Evolutionary conservation across 2,113 vertebrate genomes (phyloP), one percentile per base, ranked within the genome.

Genomic region (Antigone vipio): DNA sequence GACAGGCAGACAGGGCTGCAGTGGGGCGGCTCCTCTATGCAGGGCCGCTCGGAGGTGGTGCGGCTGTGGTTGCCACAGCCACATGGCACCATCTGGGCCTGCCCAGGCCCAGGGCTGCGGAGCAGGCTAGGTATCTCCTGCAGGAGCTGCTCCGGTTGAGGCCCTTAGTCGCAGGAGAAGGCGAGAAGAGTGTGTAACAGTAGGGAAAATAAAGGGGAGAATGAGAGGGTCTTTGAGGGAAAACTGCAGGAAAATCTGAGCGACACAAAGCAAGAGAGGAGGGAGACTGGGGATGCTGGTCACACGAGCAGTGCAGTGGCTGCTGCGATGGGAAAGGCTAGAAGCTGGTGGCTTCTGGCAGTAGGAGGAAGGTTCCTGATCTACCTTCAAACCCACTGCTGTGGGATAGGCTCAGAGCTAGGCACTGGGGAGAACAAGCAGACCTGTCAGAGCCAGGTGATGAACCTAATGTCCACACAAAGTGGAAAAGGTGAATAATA

Each of bases 41-140:
- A 15, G 42, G 27, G 20, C 19, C 1, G 3, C 5, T 32, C 5
- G 1, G 10, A 21, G n/a, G 22, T 22, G 27, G 8, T 0, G 4
- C 0, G 2, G 12, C 49, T 16, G 14, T 6, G 9, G 20, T 17
- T 40, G 44, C 12, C 50, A 29, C 29, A 52, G 30, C 14, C 11
- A 6, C 15, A 0, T 11, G 38, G 19, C 26, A 27, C 26, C 19
- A 1, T 14, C 14, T 9, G 0, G 21, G 21, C 23, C 34, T 44
- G 20, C 14, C 23, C 27, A 12, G 38, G 38, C 38, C 45, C 44
- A 10, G 32, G 22, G 21, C 68, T 58, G 26, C 7, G 3, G 53
- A 23, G 12, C 3, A 2, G 26, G 29, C 22, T 20, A 49, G 12
- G 3, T 6, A 20, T 11, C 13, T 75, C 19, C 79, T 9, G 4